Conservation (phyloP, 2,797 vertebrate genomes). For the Sebastes reedi region DNA sequence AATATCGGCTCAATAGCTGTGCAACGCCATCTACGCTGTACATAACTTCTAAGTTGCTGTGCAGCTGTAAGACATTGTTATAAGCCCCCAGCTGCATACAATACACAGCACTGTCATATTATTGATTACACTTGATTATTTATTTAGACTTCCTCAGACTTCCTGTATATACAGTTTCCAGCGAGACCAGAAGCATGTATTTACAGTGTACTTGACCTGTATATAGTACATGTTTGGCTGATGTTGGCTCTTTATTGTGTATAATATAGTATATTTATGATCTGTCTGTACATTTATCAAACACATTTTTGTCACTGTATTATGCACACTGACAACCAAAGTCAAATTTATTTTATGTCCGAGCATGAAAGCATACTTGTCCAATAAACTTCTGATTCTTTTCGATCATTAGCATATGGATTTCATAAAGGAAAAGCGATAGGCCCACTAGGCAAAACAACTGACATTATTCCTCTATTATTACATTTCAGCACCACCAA, state of each 20-base stretch:
- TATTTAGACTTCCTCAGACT: slow-evolving; percentile 9
- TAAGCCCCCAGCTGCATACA: background rate
- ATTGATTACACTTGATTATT: slow-evolving; percentile 1
- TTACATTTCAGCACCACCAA: background rate
- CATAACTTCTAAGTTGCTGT: background rate
- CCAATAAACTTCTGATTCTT: background rate
- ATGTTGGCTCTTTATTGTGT: background rate
- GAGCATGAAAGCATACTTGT: background rate
- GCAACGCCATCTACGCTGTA: background rate
- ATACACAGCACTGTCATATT: background rate
- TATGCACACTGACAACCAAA: background rate
- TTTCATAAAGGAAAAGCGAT: background rate
- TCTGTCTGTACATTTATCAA: background rate
- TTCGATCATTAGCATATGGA: background rate
- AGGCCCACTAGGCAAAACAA: background rate
- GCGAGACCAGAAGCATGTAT: background rate
- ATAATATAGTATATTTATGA: background rate
- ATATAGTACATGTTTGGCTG: background rate
- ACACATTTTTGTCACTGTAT: background rate
- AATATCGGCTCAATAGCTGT: background rate
- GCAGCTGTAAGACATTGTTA: background rate
- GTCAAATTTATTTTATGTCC: background rate
- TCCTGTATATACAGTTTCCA: background rate
- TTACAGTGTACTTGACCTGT: background rate
- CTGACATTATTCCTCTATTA: background rate